Evolutionary conservation across 1,140 invertebrate genomes (phyloP), one percentile per base, ranked within the genome.

Genomic region (Plectrocnemia conspersa): DNA sequence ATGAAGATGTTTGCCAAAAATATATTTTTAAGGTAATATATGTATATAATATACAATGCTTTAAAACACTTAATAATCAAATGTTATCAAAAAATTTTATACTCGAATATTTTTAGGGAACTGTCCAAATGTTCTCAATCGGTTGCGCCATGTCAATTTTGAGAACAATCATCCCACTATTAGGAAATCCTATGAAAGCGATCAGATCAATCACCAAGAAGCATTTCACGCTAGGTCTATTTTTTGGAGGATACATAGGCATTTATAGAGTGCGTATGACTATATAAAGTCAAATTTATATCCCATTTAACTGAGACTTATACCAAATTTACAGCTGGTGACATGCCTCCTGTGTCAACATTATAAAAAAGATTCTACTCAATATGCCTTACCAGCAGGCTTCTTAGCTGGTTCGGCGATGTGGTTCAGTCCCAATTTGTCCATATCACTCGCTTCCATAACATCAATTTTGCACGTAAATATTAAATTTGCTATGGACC

Each of bases 161-260:
- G 2, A 56, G 72, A 3, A 69, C 70, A 0, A 56, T 76, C 0
- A 64, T 76, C 38, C 74, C 74, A 0, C 64, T 63, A 19, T 64
- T 76, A 18, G 56, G 70, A 19, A 74, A 71, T 4, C 74, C 74
- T 2, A 21, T 50, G 1, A 74, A 74, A 59, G 73, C 73, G 2
- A 54, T 76, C 15, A 69, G 63, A 29, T 67, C 72, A 0, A 58
- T 76, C 44, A 72, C 64, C 15, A 49, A 66, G 2, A 69, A 69
- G 3, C 70, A 76, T 53, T 54, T 73, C 27, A 74, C 68, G 36
- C 62, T 76, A 6, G 73, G 73, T 3, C 5, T 73, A n/a, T 76
- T 76, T 63, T 71, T 76, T 15, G 73, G 73, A 5, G 73, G 73
- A 18, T 76, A 76, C 32, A 73, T 74, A 19, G 73, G 73, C 10